Evolutionary conservation across 2,113 vertebrate genomes (phyloP), one percentile per base, ranked within the genome.

Genomic region (Phaethon lepturus): DNA sequence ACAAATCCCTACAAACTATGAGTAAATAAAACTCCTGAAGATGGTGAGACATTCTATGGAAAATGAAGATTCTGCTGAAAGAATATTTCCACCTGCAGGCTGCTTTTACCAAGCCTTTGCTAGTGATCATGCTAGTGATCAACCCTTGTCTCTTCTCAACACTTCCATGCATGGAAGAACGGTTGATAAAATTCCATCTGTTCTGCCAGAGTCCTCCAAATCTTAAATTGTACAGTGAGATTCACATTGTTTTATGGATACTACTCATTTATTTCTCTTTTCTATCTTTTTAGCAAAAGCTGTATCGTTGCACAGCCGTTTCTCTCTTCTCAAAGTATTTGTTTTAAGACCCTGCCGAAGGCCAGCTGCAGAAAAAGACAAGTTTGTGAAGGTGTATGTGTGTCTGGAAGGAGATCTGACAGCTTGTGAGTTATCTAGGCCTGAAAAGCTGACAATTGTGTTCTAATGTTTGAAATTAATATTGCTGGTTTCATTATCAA

Each of bases 401-500:
- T 42, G 22, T 95, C 80, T 79, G 53, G 64, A 96, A 91, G 40
- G 56, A 81, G 33, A 69, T 63, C 28, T 75, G 71, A 89, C 74
- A 94, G 63, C 60, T 42, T 76, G 14, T 88, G 75, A 84, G 31
- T 93, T 93, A 90, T 28, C 33, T 15, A 64, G 72, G 40, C 52
- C 49, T 88, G 45, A 91, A 88, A 94, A 86, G 9, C 38, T 93
- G 91, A 89, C 16, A 60, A 67, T 11, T 84, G 42, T 13, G 23
- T 95, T 95, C 55, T 86, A 89, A 79, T 88, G 58, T 80, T 87
- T 92, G 66, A 90, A 81, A 92, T 45, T 2, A 86, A 91, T 75
- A 69, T 55, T 91, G 18, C 69, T 49, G 11, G 18, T 78, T 95
- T 88, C 44, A 89, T 82, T 91, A 72, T n/a, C 33, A 95, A 91